Conservation (phyloP, 2,797 vertebrate species). For the Clarias pachynema region DNA sequence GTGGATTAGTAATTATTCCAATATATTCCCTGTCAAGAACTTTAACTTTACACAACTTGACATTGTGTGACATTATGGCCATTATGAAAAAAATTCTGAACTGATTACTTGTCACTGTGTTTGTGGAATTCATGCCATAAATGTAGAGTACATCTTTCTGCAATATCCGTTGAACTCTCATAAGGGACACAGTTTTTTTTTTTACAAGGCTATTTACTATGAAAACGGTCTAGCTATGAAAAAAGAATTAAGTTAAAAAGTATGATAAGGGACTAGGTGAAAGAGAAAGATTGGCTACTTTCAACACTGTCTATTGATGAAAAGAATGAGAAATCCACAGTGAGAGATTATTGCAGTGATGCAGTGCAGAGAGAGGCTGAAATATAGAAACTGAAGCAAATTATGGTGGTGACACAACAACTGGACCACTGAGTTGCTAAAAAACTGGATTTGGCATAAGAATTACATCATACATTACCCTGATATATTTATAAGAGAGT, state of each 20-base stretch:
- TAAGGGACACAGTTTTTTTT: not conserved
- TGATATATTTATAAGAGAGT: no score
- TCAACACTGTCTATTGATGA: not conserved
- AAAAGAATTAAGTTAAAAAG: not conserved
- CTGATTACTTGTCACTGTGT: not conserved
- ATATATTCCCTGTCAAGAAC: not conserved
- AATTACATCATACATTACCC: not conserved
- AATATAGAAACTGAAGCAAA: slow-evolving; percentile 26
- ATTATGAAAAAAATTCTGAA: not conserved
- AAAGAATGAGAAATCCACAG: slow-evolving; percentile 6
- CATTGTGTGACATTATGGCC: not conserved
- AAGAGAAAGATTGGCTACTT: not conserved
- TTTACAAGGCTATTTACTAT: not conserved
- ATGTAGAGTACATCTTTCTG: not conserved
- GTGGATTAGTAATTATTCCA: slow-evolving; percentile 7
- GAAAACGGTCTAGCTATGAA: not conserved
- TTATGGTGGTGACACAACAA: slow-evolving; percentile 18
- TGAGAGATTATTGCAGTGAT: not conserved
- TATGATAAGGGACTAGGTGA: not conserved
- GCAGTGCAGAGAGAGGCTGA: slow-evolving; percentile 3
- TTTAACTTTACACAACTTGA: not conserved
- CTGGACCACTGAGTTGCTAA: not conserved
- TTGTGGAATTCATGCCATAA: not conserved
- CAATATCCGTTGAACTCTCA: not conserved
- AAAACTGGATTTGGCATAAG: slow-evolving; percentile 12